Percentiles rank a stretch among this genome's conserved stretches.
phyloP scores from a whole-genome alignment of 1,140 invertebrate species.

The Dinoponera quadriceps region DNA sequence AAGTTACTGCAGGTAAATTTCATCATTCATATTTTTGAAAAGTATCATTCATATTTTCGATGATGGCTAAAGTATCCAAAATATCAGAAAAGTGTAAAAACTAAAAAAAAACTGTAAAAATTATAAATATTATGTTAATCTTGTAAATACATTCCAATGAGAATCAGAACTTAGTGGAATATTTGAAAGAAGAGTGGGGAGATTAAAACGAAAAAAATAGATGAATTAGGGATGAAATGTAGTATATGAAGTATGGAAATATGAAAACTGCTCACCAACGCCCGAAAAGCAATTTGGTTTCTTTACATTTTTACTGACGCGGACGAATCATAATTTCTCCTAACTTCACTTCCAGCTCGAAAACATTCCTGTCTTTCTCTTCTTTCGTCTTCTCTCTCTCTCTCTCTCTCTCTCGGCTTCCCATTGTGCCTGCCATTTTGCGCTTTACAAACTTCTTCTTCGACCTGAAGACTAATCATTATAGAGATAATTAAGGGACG shows the following conservation, averaged over 20 bases:
- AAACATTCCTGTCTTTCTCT: constrained; percentile 63
- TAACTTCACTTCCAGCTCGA: constrained; percentile 58
- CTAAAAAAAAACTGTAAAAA: too few species aligned
- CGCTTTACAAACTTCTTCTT: background rate
- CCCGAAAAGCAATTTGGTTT: constrained; percentile 68
- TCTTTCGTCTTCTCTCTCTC: too few species aligned
- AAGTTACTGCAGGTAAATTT: too few species aligned
- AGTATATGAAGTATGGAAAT: background rate
- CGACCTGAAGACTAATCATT: constrained; percentile 65
- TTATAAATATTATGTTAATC: too few species aligned
- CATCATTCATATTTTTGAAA: too few species aligned
- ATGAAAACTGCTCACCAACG: background rate
- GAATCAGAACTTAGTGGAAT: too few species aligned
- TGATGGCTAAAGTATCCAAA: too few species aligned
- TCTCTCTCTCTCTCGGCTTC: constrained; percentile 65
- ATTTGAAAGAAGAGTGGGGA: too few species aligned
- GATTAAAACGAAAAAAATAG: background rate
- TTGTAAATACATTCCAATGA: too few species aligned
- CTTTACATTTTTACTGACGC: constrained; percentile 75
- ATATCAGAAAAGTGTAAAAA: too few species aligned
- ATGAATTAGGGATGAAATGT: background rate
- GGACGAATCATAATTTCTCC: constrained; percentile 80
- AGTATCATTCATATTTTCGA: too few species aligned
- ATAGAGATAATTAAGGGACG: constrained; percentile 48
- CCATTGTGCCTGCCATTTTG: constrained; percentile 59